phyloP scores from a whole-genome alignment of 2,888 invertebrate species.

The Pseudococcus longispinus region DNA sequence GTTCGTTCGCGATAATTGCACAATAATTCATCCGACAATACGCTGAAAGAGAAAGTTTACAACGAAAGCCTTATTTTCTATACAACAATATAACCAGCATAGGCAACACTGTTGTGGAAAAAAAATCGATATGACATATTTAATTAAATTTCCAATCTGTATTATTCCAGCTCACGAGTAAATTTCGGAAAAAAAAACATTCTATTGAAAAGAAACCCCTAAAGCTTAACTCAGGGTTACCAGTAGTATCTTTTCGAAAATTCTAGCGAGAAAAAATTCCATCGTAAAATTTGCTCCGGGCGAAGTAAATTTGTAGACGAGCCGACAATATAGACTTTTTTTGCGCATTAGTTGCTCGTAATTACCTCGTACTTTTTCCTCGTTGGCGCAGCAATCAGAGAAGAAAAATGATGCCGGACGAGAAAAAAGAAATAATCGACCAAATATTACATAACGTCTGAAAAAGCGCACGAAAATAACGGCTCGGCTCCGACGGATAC shows the following conservation, averaged over 20 bases:
- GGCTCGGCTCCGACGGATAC: background rate
- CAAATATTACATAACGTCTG: slow-evolving; percentile 15
- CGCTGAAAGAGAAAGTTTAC: background rate
- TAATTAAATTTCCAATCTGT: slow-evolving; percentile 10
- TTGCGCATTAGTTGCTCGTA: background rate
- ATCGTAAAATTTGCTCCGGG: background rate
- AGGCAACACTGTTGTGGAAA: background rate
- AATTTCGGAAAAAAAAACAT: background rate
- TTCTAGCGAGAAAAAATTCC: background rate
- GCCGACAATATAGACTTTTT: background rate
- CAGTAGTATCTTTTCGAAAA: background rate
- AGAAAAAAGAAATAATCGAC: slow-evolving; percentile 12
- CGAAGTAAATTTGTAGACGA: background rate
- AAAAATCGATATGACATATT: slow-evolving; percentile 18
- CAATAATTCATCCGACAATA: no score
- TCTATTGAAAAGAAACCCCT: background rate
- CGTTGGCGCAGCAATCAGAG: background rate
- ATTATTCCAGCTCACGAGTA: background rate
- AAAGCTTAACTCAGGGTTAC: background rate
- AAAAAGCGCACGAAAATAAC: background rate
- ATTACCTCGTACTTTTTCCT: background rate
- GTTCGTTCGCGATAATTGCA: no score
- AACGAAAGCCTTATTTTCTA: background rate
- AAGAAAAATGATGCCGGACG: slow-evolving; percentile 1
- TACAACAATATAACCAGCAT: background rate